Base-by-base conservation (phyloP, 2,888 invertebrate genomes). In the Candidula unifasciata region DNA sequence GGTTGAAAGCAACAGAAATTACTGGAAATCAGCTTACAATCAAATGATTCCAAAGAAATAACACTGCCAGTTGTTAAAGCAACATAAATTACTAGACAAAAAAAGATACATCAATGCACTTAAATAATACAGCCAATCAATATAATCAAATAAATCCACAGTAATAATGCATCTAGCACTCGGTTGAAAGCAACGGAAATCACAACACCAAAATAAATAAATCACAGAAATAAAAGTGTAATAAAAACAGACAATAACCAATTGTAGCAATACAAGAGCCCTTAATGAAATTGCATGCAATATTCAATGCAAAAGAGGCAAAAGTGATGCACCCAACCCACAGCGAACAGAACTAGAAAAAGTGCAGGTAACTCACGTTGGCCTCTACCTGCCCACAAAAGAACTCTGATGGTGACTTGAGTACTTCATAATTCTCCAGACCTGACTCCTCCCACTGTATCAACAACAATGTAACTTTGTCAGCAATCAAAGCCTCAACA, bases 371-470 rank as follows among this genome's bases (percentile, higher is more conserved):
- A 84, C 80, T 84, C 77, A 84, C 84, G 30, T 84, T 78, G 24
- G 78, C 80, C 33, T 77, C 76, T 24, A 81, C 77, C 77, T 71
- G 73, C 13, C 81, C 85, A 78, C 68, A 74, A 35, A 73, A 64
- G 30, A 37, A 52, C n/a, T 74, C 68, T 18, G 77, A 37, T 8
- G 80, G 73, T n/a, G 83, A 52, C 30, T 68, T 52, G 33, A 86
- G 71, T 18, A 86, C 80, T 74, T 86, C 85, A 69, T 80, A 86
- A n/a, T 83, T 82, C 27, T 80, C 83, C 35, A 86, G 83, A 80
- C 71, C 44, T 24, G 74, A 74, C 44, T 85, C 85, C 24, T 78
- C 69, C 54, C 60, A 71, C 85, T 85, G 73, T 35, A 54, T 44
- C 71, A 60, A 78, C 44, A 78, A 35, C 54, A 74, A 74, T 54